Conservation (phyloP, 1,140 invertebrate species). For the Scaptomyza graminum region DNA sequence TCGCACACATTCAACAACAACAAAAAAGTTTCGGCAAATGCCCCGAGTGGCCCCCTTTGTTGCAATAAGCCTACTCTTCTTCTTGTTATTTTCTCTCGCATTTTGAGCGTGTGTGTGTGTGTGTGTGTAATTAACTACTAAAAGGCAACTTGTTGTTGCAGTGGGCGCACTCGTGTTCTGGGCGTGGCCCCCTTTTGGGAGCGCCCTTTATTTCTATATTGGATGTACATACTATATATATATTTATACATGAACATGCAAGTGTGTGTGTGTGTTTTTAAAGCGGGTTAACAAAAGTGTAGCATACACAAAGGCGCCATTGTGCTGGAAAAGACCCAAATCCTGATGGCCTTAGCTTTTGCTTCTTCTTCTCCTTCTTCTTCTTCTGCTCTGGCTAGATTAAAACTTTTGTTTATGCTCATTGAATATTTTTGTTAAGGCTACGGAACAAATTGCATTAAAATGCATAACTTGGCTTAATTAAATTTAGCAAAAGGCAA, state of each 20-base stretch:
- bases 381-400: conserved; percentile 35
- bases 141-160: conserved; percentile 80
- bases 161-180: conserved; percentile 43
- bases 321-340: conserved; percentile 75
- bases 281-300: conserved; percentile 77
- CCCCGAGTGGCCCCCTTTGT: conserved; percentile 11
- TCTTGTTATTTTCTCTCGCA: conserved; percentile 18
- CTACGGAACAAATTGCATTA: conserved; percentile 55
- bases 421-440: conserved; percentile 10
- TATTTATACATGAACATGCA: conserved; percentile 5
- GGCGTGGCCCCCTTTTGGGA: conserved; percentile 47
- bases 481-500: conserved; percentile 50
- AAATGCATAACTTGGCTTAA: conserved; percentile 65
- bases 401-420: conserved; percentile 49
- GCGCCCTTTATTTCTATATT: conserved; percentile 38
- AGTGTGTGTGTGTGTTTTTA: conserved; percentile 27
- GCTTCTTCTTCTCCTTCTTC: background rate
- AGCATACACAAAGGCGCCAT: conserved; percentile 81
- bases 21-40: conserved; percentile 56
- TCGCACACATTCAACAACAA: conserved; percentile 60
- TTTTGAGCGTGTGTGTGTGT: conserved; percentile 17
- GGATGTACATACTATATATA: too few relatives aligned
- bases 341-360: conserved; percentile 36
- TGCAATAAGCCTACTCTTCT: conserved; percentile 5
- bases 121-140: conserved; percentile 78